phyloP scores from a whole-genome alignment of 2,113 vertebrate genomes.

The Rafetus swinhoei region DNA sequence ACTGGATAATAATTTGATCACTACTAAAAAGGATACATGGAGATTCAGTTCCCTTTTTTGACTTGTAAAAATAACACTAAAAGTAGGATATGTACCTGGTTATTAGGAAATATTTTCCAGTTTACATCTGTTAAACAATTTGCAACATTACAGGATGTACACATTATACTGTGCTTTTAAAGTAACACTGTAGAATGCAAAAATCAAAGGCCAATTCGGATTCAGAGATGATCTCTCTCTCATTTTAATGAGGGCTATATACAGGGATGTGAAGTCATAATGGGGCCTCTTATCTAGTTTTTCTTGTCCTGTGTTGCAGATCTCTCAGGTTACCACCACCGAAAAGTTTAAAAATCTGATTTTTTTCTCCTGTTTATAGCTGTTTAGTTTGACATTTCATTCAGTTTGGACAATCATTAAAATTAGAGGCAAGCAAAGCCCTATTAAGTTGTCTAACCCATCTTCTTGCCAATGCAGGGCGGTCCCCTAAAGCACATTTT shows the following conservation, averaged over 20 bases:
- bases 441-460: not conserved
- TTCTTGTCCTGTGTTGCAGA: not conserved
- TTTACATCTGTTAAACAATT: not conserved
- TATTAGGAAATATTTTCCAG: slow-evolving; percentile 12
- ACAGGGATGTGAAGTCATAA: not conserved
- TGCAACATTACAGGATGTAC: not conserved
- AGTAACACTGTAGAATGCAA: not conserved
- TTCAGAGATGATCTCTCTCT: not conserved
- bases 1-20: not conserved
- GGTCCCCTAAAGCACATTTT: not conserved
- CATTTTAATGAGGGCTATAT: not conserved
- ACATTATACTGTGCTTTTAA: not conserved
- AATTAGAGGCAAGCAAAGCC: not conserved
- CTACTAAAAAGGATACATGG: not conserved
- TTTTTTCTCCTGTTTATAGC: not conserved
- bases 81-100: not conserved
- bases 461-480: not conserved
- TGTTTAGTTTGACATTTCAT: not conserved
- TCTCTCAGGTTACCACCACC: not conserved
- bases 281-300: not conserved
- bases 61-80: not conserved
- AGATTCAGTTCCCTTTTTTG: not conserved
- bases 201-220: not conserved
- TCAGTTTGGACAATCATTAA: not conserved
- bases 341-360: not conserved